A percentile compares a stretch with the other conserved stretches of the same genome.
phyloP scores from a whole-genome alignment of 2,113 vertebrate genomes.

The Bos indicus region DNA sequence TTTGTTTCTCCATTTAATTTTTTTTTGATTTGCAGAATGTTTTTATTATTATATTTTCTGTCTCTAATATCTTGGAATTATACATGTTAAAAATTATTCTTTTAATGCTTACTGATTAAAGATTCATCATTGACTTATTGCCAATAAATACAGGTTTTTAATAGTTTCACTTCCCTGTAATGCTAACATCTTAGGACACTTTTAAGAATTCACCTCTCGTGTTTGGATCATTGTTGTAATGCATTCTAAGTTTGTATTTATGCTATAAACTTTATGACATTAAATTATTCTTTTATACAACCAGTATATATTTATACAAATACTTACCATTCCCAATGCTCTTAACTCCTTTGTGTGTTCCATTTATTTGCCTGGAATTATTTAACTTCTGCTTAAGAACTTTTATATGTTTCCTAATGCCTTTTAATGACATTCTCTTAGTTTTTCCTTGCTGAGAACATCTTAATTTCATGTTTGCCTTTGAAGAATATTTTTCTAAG shows the following conservation, averaged over 20 bases:
- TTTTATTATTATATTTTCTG: neutral
- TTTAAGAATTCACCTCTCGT: neutral
- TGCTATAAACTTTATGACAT: neutral
- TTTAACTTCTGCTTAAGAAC: neutral
- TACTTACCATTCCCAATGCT: neutral
- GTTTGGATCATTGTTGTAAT: neutral
- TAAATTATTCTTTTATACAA: neutral
- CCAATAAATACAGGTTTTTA: constrained; percentile 18
- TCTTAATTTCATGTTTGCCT: neutral
- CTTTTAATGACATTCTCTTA: neutral
- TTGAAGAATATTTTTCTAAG: neutral
- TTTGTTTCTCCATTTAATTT: neutral
- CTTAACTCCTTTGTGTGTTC: neutral
- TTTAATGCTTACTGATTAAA: constrained; percentile 49
- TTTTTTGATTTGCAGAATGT: neutral
- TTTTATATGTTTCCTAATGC: neutral
- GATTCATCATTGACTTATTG: constrained; percentile 34
- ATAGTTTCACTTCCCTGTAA: neutral
- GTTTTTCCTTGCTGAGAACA: constrained; percentile 3
- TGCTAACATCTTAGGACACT: neutral
- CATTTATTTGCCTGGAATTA: neutral
- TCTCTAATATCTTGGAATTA: neutral
- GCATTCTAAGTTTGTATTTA: neutral
- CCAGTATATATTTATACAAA: neutral
- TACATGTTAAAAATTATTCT: constrained; percentile 6